Evolutionary conservation across 2,113 vertebrate genomes (phyloP).

Genomic region (Apodemus sylvaticus): DNA sequence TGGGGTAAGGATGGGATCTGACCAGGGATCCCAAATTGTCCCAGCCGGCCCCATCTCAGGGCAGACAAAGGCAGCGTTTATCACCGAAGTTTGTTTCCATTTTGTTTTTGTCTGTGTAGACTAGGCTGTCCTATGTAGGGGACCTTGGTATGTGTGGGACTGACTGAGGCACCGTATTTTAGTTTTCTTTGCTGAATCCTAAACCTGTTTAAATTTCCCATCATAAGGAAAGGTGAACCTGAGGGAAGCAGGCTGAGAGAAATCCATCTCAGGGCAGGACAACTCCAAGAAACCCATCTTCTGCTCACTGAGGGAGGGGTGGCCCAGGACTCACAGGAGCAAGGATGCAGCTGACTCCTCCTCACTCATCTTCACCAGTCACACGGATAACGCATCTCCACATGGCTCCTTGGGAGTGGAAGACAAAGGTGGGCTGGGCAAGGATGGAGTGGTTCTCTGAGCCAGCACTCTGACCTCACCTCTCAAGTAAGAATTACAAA

Average conservation of each 20-base stretch:
- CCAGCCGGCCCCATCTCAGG: background rate
- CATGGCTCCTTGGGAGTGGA: background rate
- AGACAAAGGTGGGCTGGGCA: background rate
- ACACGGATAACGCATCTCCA: background rate
- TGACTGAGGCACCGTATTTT: background rate
- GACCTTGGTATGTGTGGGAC: background rate
- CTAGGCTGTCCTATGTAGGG: background rate
- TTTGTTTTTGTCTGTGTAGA: background rate
- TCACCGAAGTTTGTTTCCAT: background rate
- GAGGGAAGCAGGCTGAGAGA: background rate
- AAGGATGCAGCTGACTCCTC: background rate
- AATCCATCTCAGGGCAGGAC: background rate
- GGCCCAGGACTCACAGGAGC: no score
- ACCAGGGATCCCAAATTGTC: background rate
- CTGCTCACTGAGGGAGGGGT: background rate
- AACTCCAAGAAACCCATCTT: background rate
- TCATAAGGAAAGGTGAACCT: background rate
- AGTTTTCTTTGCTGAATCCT: conserved; percentile 33
- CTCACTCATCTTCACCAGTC: accelerated
- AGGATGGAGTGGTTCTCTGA: background rate
- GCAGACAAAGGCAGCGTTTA: background rate
- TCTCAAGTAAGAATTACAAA: background rate
- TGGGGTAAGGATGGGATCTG: background rate
- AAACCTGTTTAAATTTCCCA: background rate
- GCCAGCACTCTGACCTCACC: background rate